phyloP scores from a whole-genome alignment of 2,113 vertebrate genomes.

The Fregata magnificens region DNA sequence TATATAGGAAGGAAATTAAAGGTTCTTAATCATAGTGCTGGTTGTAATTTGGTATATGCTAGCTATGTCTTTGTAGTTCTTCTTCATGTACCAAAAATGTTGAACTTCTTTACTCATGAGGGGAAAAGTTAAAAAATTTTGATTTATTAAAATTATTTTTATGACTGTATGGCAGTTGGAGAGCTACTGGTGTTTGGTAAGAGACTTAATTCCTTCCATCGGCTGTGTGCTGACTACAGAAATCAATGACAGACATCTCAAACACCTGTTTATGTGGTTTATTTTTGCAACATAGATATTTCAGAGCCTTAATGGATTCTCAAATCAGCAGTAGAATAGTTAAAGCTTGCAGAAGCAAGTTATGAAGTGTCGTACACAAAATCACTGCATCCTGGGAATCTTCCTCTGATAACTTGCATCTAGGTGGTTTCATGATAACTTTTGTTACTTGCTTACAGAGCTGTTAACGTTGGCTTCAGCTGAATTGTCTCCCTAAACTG shows the following conservation, averaged over 20 bases:
- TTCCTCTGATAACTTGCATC: not conserved
- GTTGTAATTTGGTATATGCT: not conserved
- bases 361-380: not conserved
- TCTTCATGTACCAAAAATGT: not conserved
- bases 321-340: not conserved
- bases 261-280: not conserved
- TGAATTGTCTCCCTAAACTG: not conserved
- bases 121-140: not conserved
- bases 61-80: not conserved
- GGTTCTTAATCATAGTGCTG: not conserved
- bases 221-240: not conserved
- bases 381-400: not conserved
- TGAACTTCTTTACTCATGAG: not conserved
- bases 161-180: not conserved
- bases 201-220: not conserved
- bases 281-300: not conserved
- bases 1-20: not conserved
- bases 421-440: not conserved
- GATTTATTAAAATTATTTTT: not conserved
- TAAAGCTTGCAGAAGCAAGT: not conserved
- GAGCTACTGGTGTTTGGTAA: not conserved
- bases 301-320: not conserved
- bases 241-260: not conserved
- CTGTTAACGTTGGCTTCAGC: not conserved
- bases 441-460: not conserved